Evolutionary conservation across 2,113 vertebrate species (phyloP).

Genomic region (Ia io): DNA sequence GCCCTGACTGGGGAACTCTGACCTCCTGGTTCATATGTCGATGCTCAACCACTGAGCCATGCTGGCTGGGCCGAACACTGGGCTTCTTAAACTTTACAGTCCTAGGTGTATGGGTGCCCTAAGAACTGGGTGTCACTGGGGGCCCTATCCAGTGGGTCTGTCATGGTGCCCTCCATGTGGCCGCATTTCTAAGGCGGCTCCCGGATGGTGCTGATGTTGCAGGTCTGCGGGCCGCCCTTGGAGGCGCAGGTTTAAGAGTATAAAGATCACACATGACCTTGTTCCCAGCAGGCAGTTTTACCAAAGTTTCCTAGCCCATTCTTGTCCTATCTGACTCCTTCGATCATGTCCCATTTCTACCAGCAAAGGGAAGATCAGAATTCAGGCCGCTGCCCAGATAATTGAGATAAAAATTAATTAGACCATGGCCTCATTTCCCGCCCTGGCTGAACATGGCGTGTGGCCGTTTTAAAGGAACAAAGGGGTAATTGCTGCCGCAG

Average conservation of each 20-base stretch:
- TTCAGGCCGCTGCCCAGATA: conserved; percentile 44
- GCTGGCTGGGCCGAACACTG: too few species aligned
- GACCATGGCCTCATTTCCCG: background rate
- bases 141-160: background rate
- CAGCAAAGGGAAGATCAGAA: conserved; percentile 38
- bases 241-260: background rate
- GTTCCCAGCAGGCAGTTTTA: background rate
- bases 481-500: background rate
- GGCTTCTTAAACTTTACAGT: background rate
- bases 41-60: too few species aligned
- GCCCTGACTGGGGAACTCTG: too few species aligned
- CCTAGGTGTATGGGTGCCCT: background rate
- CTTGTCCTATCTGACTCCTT: background rate
- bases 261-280: background rate
- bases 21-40: too few species aligned
- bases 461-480: conserved; percentile 11
- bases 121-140: background rate
- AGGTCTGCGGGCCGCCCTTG: background rate
- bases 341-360: background rate
- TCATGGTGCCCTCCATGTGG: background rate
- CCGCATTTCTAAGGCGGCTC: background rate
- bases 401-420: conserved; percentile 60
- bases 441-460: conserved; percentile 23
- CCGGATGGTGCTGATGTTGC: background rate
- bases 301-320: background rate